These are phyloP conservation scores for Campoplex capitator DNA, from an alignment of 2,888 invertebrate species.

Conservation along the genomic window DNA sequence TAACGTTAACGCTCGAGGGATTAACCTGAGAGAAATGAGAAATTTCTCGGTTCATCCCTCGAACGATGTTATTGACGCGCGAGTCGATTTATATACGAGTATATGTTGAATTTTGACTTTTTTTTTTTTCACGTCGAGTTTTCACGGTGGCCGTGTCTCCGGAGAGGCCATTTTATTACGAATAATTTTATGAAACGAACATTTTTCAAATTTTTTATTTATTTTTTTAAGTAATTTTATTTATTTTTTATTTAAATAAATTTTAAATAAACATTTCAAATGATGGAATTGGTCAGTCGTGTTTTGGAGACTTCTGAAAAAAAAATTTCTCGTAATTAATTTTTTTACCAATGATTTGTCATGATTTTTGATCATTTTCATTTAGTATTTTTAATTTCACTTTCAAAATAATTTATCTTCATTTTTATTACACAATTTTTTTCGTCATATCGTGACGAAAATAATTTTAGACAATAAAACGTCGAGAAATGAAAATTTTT, in stretches of 20 bases:
- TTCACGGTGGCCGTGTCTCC: constrained; percentile 69
- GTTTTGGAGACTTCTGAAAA: neutral
- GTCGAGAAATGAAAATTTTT: too few species aligned
- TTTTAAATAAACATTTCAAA: neutral
- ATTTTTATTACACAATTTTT: neutral
- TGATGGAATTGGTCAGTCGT: neutral
- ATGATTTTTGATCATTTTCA: neutral
- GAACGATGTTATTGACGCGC: constrained; percentile 65
- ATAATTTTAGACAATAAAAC: neutral
- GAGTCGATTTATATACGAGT: constrained; percentile 37
- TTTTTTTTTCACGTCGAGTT: constrained; percentile 68
- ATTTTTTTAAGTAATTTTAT: too few species aligned
- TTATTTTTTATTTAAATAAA: too few species aligned
- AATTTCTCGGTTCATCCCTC: constrained; percentile 72
- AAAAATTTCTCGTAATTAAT: neutral
- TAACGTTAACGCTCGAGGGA: constrained; percentile 34
- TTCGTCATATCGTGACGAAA: neutral
- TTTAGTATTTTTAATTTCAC: neutral
- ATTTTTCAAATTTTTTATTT: too few species aligned
- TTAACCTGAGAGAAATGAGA: constrained; percentile 70
- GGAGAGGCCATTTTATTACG: constrained; percentile 53
- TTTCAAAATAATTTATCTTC: neutral
- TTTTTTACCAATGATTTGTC: neutral
- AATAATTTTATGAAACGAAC: too few species aligned
- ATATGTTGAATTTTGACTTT: neutral